These are phyloP conservation scores for Ornithoptera alexandrae DNA, from an alignment of 2,888 invertebrate genomes.

Conservation along the genomic window DNA sequence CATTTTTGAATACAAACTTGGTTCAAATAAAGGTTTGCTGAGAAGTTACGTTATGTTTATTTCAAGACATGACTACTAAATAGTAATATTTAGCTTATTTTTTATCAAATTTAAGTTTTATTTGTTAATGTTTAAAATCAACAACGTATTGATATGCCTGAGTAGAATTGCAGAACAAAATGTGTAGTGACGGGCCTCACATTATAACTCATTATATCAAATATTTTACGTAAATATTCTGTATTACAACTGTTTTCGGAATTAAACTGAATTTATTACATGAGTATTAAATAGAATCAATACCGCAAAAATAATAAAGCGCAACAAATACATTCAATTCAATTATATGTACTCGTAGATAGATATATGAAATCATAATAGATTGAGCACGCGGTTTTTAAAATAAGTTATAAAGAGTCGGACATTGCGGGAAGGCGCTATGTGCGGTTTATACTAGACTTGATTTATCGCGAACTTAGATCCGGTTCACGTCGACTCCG, in stretches of 20 bases:
- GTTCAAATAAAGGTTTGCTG: background rate
- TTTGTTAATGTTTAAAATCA: no score
- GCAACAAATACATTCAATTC: background rate
- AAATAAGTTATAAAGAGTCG: conserved; percentile 17
- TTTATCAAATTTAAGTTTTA: background rate
- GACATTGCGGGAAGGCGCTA: conserved; percentile 37
- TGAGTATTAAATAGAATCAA: background rate
- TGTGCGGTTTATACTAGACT: conserved; percentile 51
- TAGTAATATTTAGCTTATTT: background rate
- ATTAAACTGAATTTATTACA: background rate
- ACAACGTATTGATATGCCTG: no score
- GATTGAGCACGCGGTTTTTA: conserved; percentile 3
- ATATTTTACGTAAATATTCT: no score
- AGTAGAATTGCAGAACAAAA: no score
- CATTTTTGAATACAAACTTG: background rate
- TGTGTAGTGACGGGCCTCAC: no score
- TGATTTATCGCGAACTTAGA: conserved; percentile 71
- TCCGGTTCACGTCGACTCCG: conserved; percentile 63
- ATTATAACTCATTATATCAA: no score
- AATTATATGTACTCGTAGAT: no score
- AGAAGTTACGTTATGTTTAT: background rate
- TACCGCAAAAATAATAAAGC: background rate
- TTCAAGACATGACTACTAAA: background rate
- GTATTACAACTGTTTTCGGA: background rate
- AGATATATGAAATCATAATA: background rate